Base-by-base conservation (phyloP, 2,797 vertebrate species). In the Pteronotus mesoamericanus region DNA sequence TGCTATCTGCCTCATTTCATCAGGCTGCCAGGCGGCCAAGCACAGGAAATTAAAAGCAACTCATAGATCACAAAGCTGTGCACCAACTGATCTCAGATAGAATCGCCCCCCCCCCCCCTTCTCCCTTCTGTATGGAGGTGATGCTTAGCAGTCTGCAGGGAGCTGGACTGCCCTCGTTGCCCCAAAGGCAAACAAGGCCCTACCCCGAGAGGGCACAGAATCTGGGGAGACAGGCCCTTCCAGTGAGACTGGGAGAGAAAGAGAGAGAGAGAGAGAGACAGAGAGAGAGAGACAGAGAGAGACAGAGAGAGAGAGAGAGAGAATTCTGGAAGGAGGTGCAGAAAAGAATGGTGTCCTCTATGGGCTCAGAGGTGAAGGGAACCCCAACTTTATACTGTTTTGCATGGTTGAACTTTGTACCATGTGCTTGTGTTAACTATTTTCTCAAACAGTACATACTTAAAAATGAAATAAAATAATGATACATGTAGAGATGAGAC, bases 41-140 rank as follows among this genome's bases (percentile, higher is more conserved):
- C 95, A 96, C 97, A 97, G 97, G 97, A 98, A 98, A 98, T 98
- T 97, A 98, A 98, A 97, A 97, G 97, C 93, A 95, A 85, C 94
- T 96, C 93, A 0, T 57, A 96, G 96, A 97, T 97, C 96, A 96
- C 19, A 90, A 77, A 94, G 80, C 2, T 0, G 14, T 3, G 90
- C 89, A 94, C 72, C 55, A 68, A 96, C 48, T 89, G 71, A 95
- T 94, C 96, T 91, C 91, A 96, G 93, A 85, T 48, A 89, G 89
- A 82, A 61, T 53, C 83, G 42, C 16, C 26, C 32, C 64, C 57
- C 19, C 51, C 61, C 69, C 77, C 10, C 2, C 71, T 68, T 88
- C 77, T 93, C 57, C 37, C 61, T 90, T 84, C 61, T 53, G 39
- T 26, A 89, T 85, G 68, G 91, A 16, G 84, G 71, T 32, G 57